Base-by-base conservation (phyloP, 1,140 invertebrate species). In the Forficula auricularia region DNA sequence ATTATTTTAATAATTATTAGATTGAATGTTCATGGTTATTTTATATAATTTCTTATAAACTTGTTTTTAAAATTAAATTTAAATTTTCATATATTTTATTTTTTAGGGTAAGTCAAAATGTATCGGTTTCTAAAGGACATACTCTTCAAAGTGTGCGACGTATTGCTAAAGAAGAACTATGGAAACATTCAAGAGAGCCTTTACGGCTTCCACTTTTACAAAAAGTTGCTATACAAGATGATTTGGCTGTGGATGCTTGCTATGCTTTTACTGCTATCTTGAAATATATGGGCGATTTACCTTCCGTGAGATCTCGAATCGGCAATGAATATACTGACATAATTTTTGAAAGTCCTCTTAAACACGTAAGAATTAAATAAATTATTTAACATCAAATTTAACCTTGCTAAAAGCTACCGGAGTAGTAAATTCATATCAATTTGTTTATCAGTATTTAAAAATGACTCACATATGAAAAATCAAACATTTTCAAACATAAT, bases 201-300 rank as follows among this genome's bases (percentile, higher is more conserved):
- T 63, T 96, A 3, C 79, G 81, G 54, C 75, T 80, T 50, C 88
- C 90, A 0, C 61, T 94, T n/a, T 62, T 95, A 8, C 79, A 82
- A 54, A 85, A 86, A 58, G 55, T 95, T 3, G 56, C 76, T 39
- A 72, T 73, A 37, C 76, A 85, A 53, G 77, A 84, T 46, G 77
- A 81, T 43, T 61, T 82, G 6, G 71, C 71, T 19, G 76, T 82
- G 54, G 73, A 80, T 55, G 80, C 86, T 1, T 66, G 81, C 49
- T 67, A 70, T 38, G 72, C 77, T 38, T 90, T 84, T 61, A 70
- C 74, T 52, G 77, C 75, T 53, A 83, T 88, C 53, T 63, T 94
- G n/a, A 91, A 87, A 63, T 95, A 94, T 57, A 95, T 94, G 88
- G 90, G 88, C 19, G 89, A 95, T 58, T 72, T 89, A 50, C 85